Base-by-base conservation (phyloP, 2,113 vertebrate genomes). In the Callithrix jacchus region DNA sequence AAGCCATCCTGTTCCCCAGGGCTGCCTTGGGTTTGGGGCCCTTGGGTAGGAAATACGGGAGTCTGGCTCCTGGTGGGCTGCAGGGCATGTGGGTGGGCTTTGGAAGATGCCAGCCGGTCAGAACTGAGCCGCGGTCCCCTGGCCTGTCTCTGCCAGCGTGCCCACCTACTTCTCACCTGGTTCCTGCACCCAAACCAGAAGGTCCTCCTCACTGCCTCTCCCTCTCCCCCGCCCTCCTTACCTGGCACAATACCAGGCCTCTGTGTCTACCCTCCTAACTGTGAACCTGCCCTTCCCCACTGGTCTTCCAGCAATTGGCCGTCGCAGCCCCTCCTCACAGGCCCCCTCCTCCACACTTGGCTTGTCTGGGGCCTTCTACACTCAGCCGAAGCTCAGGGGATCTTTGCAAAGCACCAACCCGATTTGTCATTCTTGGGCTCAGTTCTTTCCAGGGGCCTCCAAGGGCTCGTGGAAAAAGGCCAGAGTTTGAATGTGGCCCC, bases 201-300 rank as follows among this genome's bases (percentile, higher is more conserved):
- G 1, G 0, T 4, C 5, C 1, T 30, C 42, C 14, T 71, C 32
- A 4, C 74, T 1, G 5, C 8, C 1, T 23, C 16, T 4, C 42
- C 42, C 91, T 17, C 79, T 35, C 5, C 2, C 0, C 27, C 2
- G 12, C 35, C 3, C 2, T 83, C 61, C 30, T 35, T 2, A 12
- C 32, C 32, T 16, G 3, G 49, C 12, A 14, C 49, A 0, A 23
- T n/a, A 1, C 61, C 3, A 8, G 14, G 16, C 52, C n/a, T 45
- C 70, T 37, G 8, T 6, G 25, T 42, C 37, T 68, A 0, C 6
- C 40, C 14, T 32, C 35, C n/a, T 42, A 23, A 54, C 37, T 58
- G 0, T 52, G 40, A 84, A 21, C 13, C 32, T 1, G 0, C 89
- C 8, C 4, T 42, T 23, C n/a, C n/a, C 13, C 42, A 25, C 25